These are phyloP conservation scores for Caenorhabditis macrosperma DNA, from an alignment of 2,888 invertebrate genomes.

Conservation along the genomic window DNA sequence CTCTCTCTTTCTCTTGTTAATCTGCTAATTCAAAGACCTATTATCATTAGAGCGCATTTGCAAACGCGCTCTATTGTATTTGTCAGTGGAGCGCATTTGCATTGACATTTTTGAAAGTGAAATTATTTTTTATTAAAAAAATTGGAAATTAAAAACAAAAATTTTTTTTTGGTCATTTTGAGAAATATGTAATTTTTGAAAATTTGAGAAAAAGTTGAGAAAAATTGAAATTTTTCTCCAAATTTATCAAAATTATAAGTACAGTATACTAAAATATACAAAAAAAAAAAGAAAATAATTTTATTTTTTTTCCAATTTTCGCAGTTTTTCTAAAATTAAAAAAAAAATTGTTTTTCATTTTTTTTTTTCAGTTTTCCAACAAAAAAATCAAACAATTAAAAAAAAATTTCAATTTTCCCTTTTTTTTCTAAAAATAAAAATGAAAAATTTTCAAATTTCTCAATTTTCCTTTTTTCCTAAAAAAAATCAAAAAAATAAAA, in stretches of 20 bases:
- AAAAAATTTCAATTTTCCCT: background rate
- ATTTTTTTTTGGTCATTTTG: background rate
- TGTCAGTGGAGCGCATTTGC: too few species aligned
- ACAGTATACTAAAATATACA: too few species aligned
- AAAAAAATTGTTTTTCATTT: background rate
- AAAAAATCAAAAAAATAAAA: background rate
- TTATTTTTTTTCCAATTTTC: constrained; percentile 5
- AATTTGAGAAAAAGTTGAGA: background rate
- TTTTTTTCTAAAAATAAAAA: background rate
- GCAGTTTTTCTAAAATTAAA: background rate
- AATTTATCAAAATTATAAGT: background rate
- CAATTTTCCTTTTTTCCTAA: background rate
- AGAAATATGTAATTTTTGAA: background rate
- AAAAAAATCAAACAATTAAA: background rate
- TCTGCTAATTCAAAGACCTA: too few species aligned
- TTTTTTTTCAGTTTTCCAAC: background rate
- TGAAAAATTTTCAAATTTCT: background rate
- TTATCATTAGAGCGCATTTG: too few species aligned
- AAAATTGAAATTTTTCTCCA: background rate
- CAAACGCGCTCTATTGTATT: background rate
- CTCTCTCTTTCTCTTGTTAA: too few species aligned
- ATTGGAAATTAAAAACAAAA: background rate
- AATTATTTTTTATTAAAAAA: background rate
- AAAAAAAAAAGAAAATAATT: background rate
- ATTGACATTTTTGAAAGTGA: background rate